Conservation (phyloP, 2,797 vertebrate genomes). For the Ciconia nigra region DNA sequence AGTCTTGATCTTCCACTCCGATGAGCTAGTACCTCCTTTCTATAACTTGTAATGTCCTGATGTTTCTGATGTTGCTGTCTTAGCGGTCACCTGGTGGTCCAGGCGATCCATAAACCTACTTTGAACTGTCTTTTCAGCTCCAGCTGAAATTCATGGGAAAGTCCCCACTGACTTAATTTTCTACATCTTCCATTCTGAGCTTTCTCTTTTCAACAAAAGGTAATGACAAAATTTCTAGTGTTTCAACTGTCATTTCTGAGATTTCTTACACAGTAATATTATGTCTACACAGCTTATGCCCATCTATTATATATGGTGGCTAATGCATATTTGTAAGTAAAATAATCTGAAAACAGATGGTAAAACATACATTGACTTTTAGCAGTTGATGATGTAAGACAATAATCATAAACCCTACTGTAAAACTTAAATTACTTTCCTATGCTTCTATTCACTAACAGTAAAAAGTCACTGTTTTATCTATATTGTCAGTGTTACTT, state of each 20-base stretch:
- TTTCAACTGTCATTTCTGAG: neutral
- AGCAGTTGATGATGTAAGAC: neutral
- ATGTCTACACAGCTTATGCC: neutral
- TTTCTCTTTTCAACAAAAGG: neutral
- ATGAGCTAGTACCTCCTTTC: neutral
- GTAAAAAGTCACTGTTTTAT: neutral
- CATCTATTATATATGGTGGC: neutral
- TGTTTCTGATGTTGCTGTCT: neutral
- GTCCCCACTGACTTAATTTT: neutral
- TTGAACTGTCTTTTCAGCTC: neutral
- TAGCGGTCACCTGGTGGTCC: neutral
- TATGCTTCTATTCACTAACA: neutral
- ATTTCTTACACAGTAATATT: neutral
- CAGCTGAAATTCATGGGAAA: neutral
- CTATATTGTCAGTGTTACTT: neutral
- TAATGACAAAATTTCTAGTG: neutral
- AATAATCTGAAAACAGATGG: neutral
- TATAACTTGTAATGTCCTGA: neutral
- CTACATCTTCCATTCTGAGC: neutral
- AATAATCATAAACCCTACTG: neutral
- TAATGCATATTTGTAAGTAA: neutral
- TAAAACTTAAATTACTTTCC: neutral
- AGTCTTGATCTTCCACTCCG: neutral
- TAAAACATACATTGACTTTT: neutral
- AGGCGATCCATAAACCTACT: neutral